Evolutionary conservation across 1,140 invertebrate genomes (phyloP).

Genomic region (Drosophila bocqueti): DNA sequence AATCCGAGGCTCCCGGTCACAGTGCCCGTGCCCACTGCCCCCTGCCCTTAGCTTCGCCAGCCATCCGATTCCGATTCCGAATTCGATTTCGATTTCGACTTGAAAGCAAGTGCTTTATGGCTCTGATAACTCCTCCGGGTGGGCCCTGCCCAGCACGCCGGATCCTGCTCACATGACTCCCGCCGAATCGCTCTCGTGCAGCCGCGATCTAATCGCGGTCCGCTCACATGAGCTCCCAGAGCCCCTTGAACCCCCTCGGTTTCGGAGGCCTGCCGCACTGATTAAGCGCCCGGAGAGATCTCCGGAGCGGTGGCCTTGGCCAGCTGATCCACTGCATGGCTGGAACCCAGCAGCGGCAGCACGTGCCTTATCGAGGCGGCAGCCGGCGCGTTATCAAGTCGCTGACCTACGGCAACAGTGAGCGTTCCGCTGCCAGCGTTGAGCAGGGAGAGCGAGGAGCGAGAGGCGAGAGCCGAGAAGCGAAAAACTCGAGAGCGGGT

Average conservation of each 20-base stretch:
- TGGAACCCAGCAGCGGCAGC: neutral
- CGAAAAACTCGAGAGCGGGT: neutral
- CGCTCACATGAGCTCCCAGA: constrained; percentile 28
- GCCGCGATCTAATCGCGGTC: neutral
- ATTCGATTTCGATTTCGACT: neutral
- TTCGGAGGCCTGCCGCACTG: neutral
- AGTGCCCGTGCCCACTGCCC: neutral
- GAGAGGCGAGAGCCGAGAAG: neutral
- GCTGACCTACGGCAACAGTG: constrained; percentile 72
- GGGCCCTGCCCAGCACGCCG: neutral
- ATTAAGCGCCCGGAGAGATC: constrained; percentile 7
- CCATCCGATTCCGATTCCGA: neutral
- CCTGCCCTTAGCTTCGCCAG: neutral
- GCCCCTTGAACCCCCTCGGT: too few relatives aligned
- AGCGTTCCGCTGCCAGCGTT: neutral
- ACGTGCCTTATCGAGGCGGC: constrained; percentile 51
- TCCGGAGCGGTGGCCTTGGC: constrained; percentile 19
- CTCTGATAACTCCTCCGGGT: constrained; percentile 5
- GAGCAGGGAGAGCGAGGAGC: neutral
- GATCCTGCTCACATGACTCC: constrained; percentile 30
- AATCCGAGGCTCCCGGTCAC: neutral
- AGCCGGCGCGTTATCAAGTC: constrained; percentile 60
- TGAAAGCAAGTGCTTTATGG: neutral
- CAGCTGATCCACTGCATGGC: constrained; percentile 27
- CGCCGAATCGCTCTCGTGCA: neutral